Conservation (phyloP, 2,797 vertebrate genomes). For the Betta splendens region DNA sequence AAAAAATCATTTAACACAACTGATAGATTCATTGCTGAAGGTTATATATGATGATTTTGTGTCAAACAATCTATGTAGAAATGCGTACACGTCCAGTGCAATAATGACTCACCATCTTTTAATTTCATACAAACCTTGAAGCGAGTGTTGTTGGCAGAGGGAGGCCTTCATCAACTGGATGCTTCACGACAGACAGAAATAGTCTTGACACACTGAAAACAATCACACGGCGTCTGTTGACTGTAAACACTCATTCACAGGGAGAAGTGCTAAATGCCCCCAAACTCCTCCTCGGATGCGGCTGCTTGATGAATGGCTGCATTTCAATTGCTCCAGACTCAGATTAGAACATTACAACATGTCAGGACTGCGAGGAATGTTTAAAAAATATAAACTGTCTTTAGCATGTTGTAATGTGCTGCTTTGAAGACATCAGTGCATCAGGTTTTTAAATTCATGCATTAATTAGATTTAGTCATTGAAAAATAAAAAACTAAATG, state of each 20-base stretch:
- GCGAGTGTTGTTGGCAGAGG: not conserved
- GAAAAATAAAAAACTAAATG: no score
- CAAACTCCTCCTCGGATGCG: not conserved
- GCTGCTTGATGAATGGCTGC: not conserved
- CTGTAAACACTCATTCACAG: not conserved
- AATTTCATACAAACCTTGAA: not conserved
- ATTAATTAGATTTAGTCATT: no score
- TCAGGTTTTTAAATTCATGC: not conserved
- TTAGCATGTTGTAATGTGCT: not conserved
- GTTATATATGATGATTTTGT: not conserved
- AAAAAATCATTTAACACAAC: no score
- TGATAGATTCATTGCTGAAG: constrained; percentile 11
- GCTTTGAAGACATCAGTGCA: not conserved
- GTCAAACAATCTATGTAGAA: not conserved
- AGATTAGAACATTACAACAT: not conserved
- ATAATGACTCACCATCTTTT: not conserved
- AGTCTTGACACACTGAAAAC: not conserved
- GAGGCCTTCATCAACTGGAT: not conserved
- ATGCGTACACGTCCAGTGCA: no score
- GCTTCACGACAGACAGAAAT: not conserved
- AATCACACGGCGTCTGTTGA: not conserved
- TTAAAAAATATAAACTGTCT: not conserved
- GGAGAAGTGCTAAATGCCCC: not conserved
- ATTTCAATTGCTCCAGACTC: not conserved
- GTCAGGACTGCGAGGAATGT: not conserved